These are phyloP conservation scores for Micrastur ruficollis DNA, from an alignment of 2,797 vertebrate species.

Conservation along the genomic window DNA sequence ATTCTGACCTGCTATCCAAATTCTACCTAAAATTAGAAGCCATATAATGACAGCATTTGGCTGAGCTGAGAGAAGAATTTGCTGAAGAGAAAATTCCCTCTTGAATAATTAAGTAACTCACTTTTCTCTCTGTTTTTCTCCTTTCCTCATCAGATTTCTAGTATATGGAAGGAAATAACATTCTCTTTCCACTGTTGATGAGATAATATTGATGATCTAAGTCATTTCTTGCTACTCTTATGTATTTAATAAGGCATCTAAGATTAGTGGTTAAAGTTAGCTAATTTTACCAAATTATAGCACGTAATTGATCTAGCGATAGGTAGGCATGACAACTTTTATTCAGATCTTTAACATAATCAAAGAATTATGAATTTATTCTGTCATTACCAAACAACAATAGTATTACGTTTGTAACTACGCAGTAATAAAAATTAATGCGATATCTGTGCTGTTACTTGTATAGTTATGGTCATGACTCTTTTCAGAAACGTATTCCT, in stretches of 20 bases:
- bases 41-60: background rate
- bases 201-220: constrained; percentile 26
- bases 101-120: constrained; percentile 24
- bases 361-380: background rate
- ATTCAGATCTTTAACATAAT: background rate
- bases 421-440: background rate
- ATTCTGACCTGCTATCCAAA: background rate
- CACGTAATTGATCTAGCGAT: background rate
- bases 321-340: background rate
- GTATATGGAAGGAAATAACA: background rate
- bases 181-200: background rate
- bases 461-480: background rate
- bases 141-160: constrained; percentile 8
- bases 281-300: constrained; percentile 25
- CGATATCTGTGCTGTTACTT: background rate
- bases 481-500: background rate
- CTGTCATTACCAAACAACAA: background rate
- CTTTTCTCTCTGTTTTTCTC: background rate
- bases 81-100: constrained; percentile 28
- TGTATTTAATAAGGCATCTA: background rate
- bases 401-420: background rate
- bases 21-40: constrained; percentile 8
- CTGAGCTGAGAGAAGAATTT: background rate
- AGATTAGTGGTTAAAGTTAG: constrained; percentile 11
- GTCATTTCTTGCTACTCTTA: background rate